Evolutionary conservation across 2,888 invertebrate species (phyloP).

Genomic region (Sisyra nigra): DNA sequence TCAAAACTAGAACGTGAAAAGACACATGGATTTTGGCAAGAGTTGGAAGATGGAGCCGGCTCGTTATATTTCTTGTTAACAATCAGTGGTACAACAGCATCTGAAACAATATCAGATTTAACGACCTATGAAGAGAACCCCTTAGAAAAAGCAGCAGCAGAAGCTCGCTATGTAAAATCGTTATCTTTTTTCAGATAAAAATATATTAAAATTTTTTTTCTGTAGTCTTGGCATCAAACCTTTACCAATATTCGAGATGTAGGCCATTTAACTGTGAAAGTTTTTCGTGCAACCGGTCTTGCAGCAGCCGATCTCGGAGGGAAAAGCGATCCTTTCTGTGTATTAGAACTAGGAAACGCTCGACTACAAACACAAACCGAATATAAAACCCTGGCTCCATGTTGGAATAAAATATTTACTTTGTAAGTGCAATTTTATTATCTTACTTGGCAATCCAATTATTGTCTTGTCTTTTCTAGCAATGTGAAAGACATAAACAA

Average conservation of each 20-base stretch:
- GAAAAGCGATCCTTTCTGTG: slow-evolving; percentile 97
- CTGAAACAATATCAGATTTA: slow-evolving; percentile 84
- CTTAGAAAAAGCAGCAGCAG: slow-evolving; percentile 43
- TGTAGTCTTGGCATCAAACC: slow-evolving; percentile 48
- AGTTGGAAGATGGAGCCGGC: slow-evolving; percentile 79
- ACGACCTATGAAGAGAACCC: slow-evolving; percentile 71
- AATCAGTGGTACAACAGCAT: slow-evolving; percentile 86
- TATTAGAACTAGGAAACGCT: slow-evolving; percentile 86
- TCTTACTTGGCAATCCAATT: background rate
- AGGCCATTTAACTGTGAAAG: slow-evolving; percentile 89
- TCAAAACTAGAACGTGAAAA: slow-evolving; percentile 70
- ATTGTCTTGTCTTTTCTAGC: slow-evolving; percentile 28
- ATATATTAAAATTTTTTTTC: slow-evolving; percentile 10
- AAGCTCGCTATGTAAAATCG: slow-evolving; percentile 51
- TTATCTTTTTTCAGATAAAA: slow-evolving; percentile 1
- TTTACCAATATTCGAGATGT: slow-evolving; percentile 68
- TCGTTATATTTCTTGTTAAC: slow-evolving; percentile 77
- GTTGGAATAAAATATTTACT: slow-evolving; percentile 97
- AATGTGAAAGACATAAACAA: slow-evolving; percentile 94
- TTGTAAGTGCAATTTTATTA: slow-evolving; percentile 49
- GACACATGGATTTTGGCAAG: slow-evolving; percentile 80
- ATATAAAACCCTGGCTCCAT: slow-evolving; percentile 91
- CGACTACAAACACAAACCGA: slow-evolving; percentile 96
- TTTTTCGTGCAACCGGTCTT: slow-evolving; percentile 69
- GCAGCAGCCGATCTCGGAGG: slow-evolving; percentile 93